Evolutionary conservation across 1,140 invertebrate genomes (phyloP).

Genomic region (Drosophila parabipectinata): DNA sequence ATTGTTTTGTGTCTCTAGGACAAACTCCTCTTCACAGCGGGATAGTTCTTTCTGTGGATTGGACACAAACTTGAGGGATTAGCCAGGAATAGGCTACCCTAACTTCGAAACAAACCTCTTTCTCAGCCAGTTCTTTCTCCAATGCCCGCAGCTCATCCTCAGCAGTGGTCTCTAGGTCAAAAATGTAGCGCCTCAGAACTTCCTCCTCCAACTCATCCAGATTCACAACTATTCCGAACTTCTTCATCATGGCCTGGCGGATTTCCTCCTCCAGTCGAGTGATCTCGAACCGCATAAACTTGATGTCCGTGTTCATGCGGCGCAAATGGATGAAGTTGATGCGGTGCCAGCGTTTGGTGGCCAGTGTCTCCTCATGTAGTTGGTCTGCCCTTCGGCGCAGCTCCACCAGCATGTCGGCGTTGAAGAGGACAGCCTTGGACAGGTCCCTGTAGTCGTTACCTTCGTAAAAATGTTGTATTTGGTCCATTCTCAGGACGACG

Average conservation of each 20-base stretch:
- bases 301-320: slow-evolving; percentile 86
- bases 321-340: slow-evolving; percentile 85
- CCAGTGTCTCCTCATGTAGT: slow-evolving; percentile 87
- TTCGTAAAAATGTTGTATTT: slow-evolving; percentile 87
- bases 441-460: slow-evolving; percentile 85
- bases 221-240: slow-evolving; percentile 86
- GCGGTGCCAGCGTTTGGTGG: slow-evolving; percentile 86
- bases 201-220: slow-evolving; percentile 86
- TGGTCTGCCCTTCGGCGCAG: slow-evolving; percentile 88
- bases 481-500: slow-evolving; percentile 87
- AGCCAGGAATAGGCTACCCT: not conserved
- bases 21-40: slow-evolving; percentile 80
- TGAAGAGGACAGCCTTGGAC: slow-evolving; percentile 87
- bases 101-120: slow-evolving; percentile 39
- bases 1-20: slow-evolving; percentile 84
- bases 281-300: slow-evolving; percentile 85
- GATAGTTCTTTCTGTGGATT: slow-evolving; percentile 62
- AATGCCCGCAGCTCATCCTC: slow-evolving; percentile 84
- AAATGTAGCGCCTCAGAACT: slow-evolving; percentile 85
- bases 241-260: slow-evolving; percentile 85
- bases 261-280: slow-evolving; percentile 85
- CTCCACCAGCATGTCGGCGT: slow-evolving; percentile 85
- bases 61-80: not conserved
- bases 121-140: slow-evolving; percentile 70
- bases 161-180: slow-evolving; percentile 85